Percentiles rank a stretch among this genome's conserved stretches.
Evolutionary conservation across 2,113 vertebrate species (phyloP).

Genomic region (Axis porcinus): DNA sequence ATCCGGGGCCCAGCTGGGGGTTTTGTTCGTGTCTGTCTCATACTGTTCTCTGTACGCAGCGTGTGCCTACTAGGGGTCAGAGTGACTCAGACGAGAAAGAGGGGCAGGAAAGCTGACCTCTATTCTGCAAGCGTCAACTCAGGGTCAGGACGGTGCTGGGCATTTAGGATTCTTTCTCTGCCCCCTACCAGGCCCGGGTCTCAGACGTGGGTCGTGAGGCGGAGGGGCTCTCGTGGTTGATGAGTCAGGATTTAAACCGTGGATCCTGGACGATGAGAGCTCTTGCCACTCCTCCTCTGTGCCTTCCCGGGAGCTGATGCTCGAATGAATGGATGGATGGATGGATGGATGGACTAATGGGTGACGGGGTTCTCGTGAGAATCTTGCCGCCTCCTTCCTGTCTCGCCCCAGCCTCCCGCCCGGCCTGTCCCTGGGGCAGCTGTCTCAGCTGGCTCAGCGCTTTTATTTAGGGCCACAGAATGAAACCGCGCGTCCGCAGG

Average conservation of each 20-base stretch:
- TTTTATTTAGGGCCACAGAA: neutral
- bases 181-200: neutral
- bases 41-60: neutral
- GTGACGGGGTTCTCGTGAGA: neutral
- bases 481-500: neutral
- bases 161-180: neutral
- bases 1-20: neutral
- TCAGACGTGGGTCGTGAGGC: neutral
- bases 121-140: neutral
- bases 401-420: neutral
- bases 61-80: neutral
- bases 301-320: neutral
- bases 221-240: neutral
- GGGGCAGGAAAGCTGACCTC: neutral
- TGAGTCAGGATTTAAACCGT: neutral
- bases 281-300: neutral
- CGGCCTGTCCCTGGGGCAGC: neutral
- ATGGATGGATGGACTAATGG: neutral
- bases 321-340: neutral
- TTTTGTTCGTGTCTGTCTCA: neutral
- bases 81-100: neutral
- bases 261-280: neutral
- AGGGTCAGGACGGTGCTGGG: neutral
- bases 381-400: neutral
- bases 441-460: slow-evolving; percentile 42